Evolutionary conservation across 2,113 vertebrate species (phyloP).

Genomic region (Strigops habroptila): DNA sequence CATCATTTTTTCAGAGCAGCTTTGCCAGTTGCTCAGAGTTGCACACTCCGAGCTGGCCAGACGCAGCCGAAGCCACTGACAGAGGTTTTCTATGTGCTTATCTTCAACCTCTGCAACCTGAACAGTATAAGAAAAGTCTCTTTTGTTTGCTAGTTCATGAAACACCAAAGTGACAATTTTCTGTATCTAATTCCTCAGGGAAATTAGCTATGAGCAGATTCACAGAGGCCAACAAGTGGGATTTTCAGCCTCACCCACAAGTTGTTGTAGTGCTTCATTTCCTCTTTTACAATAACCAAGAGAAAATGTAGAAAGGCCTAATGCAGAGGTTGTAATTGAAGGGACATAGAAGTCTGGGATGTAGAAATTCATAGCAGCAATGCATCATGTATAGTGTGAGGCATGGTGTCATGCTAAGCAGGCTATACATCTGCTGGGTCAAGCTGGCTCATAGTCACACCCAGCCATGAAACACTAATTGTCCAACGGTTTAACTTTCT

Average conservation of each 20-base stretch:
- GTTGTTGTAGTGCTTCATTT: neutral
- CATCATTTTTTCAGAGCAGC: neutral
- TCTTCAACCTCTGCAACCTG: neutral
- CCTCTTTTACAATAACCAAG: neutral
- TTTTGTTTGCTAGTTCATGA: neutral
- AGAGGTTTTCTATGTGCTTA: neutral
- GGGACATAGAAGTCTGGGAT: neutral
- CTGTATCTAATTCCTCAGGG: neutral
- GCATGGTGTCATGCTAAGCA: neutral
- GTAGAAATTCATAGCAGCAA: neutral
- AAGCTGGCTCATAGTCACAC: neutral
- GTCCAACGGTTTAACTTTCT: neutral
- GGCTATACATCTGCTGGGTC: neutral
- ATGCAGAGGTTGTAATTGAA: neutral
- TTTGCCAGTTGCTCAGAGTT: neutral
- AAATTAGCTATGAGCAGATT: neutral
- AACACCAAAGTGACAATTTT: neutral
- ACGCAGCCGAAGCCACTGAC: neutral
- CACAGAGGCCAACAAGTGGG: neutral
- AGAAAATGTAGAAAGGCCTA: neutral
- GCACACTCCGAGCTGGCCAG: neutral
- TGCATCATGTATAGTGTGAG: accelerated
- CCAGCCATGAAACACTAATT: neutral
- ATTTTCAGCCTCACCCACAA: neutral
- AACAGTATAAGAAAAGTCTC: neutral